phyloP scores from a whole-genome alignment of 2,113 vertebrate species.

The Otus sunia region DNA sequence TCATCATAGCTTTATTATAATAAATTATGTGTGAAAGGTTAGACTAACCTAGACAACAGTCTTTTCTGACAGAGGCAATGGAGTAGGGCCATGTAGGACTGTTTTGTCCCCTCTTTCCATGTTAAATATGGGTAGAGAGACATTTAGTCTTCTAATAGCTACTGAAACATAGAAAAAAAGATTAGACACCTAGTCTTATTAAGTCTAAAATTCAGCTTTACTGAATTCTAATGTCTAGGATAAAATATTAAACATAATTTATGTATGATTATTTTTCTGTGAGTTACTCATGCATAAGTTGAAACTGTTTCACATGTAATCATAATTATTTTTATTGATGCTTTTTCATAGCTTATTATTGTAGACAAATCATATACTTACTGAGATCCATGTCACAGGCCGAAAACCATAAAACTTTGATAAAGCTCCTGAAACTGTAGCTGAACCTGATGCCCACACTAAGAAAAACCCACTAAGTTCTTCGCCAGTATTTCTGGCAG shows the following conservation, averaged over 20 bases:
- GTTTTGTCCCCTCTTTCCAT: neutral
- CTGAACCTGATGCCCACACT: neutral
- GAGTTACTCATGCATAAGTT: neutral
- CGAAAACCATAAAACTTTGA: neutral
- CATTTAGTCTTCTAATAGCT: neutral
- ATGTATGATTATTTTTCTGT: neutral
- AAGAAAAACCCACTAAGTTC: neutral
- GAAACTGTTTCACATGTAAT: neutral
- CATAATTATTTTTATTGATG: neutral
- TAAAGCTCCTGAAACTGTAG: neutral
- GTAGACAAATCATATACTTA: neutral
- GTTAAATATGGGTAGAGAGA: neutral
- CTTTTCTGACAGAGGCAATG: neutral
- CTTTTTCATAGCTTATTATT: neutral
- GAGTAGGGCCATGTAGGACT: neutral
- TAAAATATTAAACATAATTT: neutral
- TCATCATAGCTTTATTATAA: neutral
- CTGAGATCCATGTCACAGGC: neutral
- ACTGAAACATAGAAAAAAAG: neutral
- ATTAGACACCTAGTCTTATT: neutral
- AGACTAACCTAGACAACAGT: neutral
- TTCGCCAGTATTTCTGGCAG: neutral
- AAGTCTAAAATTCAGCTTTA: neutral
- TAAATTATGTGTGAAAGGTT: neutral
- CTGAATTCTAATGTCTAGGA: neutral